Conservation (phyloP, 2,797 vertebrate species). For the Danio tinwini region DNA sequence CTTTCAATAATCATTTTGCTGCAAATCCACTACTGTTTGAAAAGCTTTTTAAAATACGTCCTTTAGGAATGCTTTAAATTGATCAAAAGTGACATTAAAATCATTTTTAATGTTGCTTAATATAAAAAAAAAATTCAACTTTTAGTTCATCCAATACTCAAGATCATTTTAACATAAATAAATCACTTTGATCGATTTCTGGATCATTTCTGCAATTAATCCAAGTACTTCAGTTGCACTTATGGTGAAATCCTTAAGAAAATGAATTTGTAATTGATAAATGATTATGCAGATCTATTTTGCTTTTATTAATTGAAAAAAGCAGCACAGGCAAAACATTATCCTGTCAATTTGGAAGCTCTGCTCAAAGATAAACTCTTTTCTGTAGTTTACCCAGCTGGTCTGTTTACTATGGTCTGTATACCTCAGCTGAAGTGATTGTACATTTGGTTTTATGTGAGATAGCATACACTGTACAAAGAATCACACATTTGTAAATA, state of each 20-base stretch:
- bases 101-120: not conserved
- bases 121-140: too few species aligned
- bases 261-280: too few species aligned
- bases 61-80: too few species aligned
- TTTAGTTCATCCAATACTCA: not conserved
- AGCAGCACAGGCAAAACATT: not conserved
- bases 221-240: not conserved
- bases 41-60: not conserved
- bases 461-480: not conserved
- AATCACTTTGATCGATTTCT: not conserved
- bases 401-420: not conserved
- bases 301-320: conserved; percentile 19
- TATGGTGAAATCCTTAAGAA: conserved; percentile 4
- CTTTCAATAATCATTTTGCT: not conserved
- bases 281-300: conserved; percentile 5
- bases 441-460: too few species aligned
- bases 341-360: conserved; percentile 16
- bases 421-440: not conserved
- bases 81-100: not conserved
- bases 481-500: not conserved
- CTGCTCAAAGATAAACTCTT: not conserved
- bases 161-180: too few species aligned
- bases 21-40: not conserved
- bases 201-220: not conserved
- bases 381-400: not conserved